These are phyloP conservation scores for Chauna torquata DNA, from an alignment of 2,113 vertebrate genomes.

Conservation along the genomic window DNA sequence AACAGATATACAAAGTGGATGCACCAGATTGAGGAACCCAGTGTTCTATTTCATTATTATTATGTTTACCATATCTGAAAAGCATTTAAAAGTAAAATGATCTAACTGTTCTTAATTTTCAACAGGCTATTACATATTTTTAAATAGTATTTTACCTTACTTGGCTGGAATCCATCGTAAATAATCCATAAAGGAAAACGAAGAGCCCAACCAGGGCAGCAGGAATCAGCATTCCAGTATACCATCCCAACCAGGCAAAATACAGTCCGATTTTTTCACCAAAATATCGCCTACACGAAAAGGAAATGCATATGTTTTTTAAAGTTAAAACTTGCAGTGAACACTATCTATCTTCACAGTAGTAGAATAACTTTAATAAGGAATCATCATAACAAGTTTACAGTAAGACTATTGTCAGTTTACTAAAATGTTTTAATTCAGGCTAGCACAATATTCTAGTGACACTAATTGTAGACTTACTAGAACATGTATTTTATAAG, in stretches of 20 bases:
- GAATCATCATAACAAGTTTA: background rate
- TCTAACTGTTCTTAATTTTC: background rate
- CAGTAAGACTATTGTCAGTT: background rate
- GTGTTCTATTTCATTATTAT: background rate
- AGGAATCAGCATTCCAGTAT: slow-evolving; percentile 97
- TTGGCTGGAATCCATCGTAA: slow-evolving; percentile 98
- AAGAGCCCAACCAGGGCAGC: slow-evolving; percentile 95
- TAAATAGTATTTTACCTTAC: slow-evolving; percentile 84
- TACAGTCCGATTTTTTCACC: slow-evolving; percentile 99
- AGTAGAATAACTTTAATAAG: background rate
- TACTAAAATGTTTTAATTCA: background rate
- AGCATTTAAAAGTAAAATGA: background rate
- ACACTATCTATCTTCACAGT: background rate
- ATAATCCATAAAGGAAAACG: slow-evolving; percentile 97
- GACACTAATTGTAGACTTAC: background rate
- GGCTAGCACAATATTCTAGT: background rate
- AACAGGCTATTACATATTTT: background rate
- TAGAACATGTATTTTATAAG: background rate
- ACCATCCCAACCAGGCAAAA: slow-evolving; percentile 98
- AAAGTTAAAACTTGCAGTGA: background rate
- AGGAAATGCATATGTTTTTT: background rate
- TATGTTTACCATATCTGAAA: background rate
- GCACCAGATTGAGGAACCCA: background rate
- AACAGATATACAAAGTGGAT: background rate
- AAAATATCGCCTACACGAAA: slow-evolving; percentile 88